Conservation (phyloP, 2,113 vertebrate genomes). For the Otocyon megalotis region DNA sequence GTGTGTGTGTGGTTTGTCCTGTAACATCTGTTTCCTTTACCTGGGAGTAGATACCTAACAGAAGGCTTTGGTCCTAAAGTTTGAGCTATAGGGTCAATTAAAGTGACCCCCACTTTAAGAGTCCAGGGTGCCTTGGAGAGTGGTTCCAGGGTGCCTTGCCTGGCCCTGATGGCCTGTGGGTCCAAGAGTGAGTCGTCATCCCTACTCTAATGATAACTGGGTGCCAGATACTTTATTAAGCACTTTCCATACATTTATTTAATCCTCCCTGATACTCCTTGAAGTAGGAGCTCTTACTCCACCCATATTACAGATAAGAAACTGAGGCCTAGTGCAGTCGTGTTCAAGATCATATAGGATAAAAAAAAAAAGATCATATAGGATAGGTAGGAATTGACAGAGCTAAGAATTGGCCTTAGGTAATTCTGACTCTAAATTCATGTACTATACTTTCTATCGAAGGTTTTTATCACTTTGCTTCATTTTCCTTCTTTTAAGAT, state of each 20-base stretch:
- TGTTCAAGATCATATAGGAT: not conserved
- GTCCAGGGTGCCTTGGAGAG: too few relatives aligned
- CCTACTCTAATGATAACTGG: not conserved
- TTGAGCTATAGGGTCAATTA: constrained; percentile 21
- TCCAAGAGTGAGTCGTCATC: not conserved
- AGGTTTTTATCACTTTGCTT: constrained; percentile 35
- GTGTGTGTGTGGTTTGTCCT: not conserved
- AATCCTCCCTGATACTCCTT: not conserved
- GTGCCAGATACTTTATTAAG: not conserved
- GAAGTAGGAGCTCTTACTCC: constrained; percentile 4
- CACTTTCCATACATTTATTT: constrained; percentile 40
- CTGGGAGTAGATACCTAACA: not conserved
- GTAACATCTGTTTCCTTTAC: constrained; percentile 40
- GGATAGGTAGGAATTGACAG: constrained; percentile 31
- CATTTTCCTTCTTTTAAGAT: constrained; percentile 46
- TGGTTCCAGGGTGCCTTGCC: not conserved
- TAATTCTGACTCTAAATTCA: constrained; percentile 33
- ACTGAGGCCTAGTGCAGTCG: constrained; percentile 4
- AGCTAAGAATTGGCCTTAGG: constrained; percentile 29
- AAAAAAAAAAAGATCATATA: too few relatives aligned
- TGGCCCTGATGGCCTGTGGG: not conserved
- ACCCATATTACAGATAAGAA: constrained; percentile 37
- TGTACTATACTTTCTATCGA: not conserved
- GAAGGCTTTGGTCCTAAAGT: constrained; percentile 13
- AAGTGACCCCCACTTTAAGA: too few relatives aligned